Evolutionary conservation across 2,113 vertebrate genomes (phyloP).

Genomic region (Benitochromis conjunctus): DNA sequence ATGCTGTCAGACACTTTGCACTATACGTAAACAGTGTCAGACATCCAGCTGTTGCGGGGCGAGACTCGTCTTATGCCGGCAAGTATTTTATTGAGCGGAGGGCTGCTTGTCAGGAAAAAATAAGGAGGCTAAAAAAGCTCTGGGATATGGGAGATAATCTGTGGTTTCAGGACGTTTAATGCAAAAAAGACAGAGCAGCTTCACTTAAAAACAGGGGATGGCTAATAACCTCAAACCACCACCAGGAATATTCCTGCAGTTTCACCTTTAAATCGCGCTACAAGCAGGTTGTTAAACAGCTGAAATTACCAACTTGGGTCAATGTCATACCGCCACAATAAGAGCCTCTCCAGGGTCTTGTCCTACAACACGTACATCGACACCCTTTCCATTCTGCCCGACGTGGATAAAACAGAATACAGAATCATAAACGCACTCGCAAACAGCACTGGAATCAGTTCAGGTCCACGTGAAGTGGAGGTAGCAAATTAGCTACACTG

Average conservation of each 20-base stretch:
- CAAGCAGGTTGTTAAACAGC: background rate
- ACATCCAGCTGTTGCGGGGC: background rate
- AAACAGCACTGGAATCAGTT: background rate
- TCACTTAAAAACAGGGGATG: rapidly evolving
- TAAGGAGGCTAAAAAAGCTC: background rate
- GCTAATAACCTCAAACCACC: background rate
- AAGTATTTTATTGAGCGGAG: background rate
- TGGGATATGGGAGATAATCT: background rate
- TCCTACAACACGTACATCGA: background rate
- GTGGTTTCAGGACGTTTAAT: background rate
- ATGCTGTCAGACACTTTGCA: background rate
- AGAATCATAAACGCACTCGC: background rate
- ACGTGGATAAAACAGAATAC: conserved; percentile 24
- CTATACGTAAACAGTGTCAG: background rate
- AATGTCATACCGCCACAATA: background rate
- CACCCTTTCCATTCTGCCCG: background rate
- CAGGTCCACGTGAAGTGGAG: background rate
- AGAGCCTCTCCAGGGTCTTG: conserved; percentile 3
- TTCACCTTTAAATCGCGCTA: background rate
- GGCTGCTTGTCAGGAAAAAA: background rate
- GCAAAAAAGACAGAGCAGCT: background rate
- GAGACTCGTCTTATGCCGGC: rapidly evolving
- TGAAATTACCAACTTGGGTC: background rate
- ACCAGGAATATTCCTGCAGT: background rate
- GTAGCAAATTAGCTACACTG: conserved; percentile 11